These are phyloP conservation scores for Paracanthobrama guichenoti DNA, from an alignment of 2,113 vertebrate genomes.

Conservation along the genomic window DNA sequence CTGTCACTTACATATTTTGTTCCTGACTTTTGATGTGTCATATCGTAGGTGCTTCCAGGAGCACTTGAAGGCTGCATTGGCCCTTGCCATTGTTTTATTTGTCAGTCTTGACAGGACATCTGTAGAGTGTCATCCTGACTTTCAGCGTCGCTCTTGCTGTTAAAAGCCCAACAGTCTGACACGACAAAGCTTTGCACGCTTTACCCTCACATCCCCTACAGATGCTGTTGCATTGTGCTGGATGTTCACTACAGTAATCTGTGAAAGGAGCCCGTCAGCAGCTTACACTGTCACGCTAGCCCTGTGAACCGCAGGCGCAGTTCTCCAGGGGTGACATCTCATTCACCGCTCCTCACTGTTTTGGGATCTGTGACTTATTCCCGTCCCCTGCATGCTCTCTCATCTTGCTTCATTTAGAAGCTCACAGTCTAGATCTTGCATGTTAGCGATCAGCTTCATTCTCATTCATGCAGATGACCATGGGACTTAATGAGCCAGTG, in stretches of 20 bases:
- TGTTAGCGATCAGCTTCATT: not conserved
- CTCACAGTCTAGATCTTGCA: not conserved
- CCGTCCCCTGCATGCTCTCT: not conserved
- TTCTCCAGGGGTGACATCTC: slow-evolving; percentile 46
- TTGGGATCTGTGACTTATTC: slow-evolving; percentile 32
- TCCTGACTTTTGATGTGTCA: slow-evolving; percentile 5
- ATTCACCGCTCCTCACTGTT: slow-evolving; percentile 20
- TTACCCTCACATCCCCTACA: slow-evolving; percentile 37
- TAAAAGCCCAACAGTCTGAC: slow-evolving; percentile 8
- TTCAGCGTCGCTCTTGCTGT: not conserved
- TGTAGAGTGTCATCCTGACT: slow-evolving; percentile 19
- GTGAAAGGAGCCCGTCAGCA: slow-evolving; percentile 35
- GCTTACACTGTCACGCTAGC: slow-evolving; percentile 17
- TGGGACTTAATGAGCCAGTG: not conserved
- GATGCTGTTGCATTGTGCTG: slow-evolving; percentile 46
- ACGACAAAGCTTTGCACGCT: slow-evolving; percentile 8
- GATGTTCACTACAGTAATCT: slow-evolving; percentile 39
- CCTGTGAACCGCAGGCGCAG: slow-evolving; percentile 27
- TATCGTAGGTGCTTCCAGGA: not conserved
- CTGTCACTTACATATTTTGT: not conserved
- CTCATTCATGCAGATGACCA: not conserved
- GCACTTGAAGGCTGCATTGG: not conserved
- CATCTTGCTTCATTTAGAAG: slow-evolving; percentile 29
- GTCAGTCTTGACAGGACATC: slow-evolving; percentile 24
- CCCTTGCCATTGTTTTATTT: not conserved